Base-by-base conservation (phyloP, 2,113 vertebrate species). In the Brevimyrus niger region DNA sequence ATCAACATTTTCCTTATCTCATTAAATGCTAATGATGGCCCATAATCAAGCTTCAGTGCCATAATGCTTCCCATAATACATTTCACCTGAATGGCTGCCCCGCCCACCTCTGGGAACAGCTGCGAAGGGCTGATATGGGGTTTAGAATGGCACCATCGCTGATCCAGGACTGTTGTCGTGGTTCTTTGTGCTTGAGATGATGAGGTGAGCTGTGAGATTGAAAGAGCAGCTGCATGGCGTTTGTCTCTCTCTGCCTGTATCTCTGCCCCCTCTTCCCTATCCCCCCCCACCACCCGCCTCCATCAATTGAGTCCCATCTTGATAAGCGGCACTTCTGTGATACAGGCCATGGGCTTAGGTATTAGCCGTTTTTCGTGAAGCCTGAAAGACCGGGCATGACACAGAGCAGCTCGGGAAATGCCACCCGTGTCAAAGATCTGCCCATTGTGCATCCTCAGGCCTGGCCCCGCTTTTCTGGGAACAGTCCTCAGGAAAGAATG, bases 21-120 rank as follows among this genome's bases (percentile, higher is more conserved):
- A 44, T 21, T 61, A 61, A 86, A 86, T 35, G 27, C 46, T 86
- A 86, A 86, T 86, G 48, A 51, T 3, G 27, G 84, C n/a, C 53
- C n/a, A 86, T 86, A 86, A 86, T 86, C 84, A 86, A 51, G 84
- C 46, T 86, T 35, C 84, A 48, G 44, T 85, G 44, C 44, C 19
- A 85, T 48, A 48, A 85, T 85, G 42, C 82, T 85, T 46, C 82
- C 82, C 82, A 85, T 85, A 85, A 85, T 85, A 3, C 82, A 85
- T 85, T 85, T 47, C 82, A 85, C 82, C 82, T 85, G 82, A 80
- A 80, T 80, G 73, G 15, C 3, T 80, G 2, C 35, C 69, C 73
- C 35, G 35, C 73, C 73, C 31, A 15, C 35, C 27, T 38, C 31
- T 42, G 69, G 38, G 17, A 76, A 11, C 27, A 38, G 69, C 69